phyloP scores from a whole-genome alignment of 2,888 invertebrate species.

The Drosophila yooni region DNA sequence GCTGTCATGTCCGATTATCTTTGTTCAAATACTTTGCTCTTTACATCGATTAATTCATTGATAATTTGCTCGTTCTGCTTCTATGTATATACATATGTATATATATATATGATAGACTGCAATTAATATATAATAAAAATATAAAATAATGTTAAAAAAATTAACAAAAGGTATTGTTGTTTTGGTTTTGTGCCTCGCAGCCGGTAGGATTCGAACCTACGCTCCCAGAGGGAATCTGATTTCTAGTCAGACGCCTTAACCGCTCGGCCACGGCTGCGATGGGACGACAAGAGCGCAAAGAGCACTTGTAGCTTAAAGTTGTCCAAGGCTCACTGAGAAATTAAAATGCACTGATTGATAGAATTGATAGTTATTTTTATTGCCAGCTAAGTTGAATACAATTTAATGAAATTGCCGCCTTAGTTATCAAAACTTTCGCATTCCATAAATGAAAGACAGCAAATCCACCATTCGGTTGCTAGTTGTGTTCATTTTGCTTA shows the following conservation, averaged over 20 bases:
- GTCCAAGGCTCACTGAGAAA: neutral
- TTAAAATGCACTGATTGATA: neutral
- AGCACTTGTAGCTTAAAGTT: neutral
- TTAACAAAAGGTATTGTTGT: no score
- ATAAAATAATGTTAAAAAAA: neutral
- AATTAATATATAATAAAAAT: no score
- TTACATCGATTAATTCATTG: no score
- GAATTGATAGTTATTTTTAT: neutral
- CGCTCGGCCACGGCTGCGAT: conserved; percentile 67
- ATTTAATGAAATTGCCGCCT: neutral
- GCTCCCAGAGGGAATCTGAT: conserved; percentile 92
- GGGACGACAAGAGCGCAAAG: accelerated
- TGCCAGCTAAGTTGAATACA: neutral
- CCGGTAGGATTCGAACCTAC: conserved; percentile 95
- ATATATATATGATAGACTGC: no score
- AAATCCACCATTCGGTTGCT: neutral
- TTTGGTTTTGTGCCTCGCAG: conserved; percentile 86
- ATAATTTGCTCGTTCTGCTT: no score
- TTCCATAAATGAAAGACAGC: neutral
- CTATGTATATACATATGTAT: no score
- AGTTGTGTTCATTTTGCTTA: neutral
- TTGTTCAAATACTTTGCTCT: no score
- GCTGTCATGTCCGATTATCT: no score
- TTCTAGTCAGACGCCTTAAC: conserved; percentile 80
- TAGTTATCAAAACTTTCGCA: conserved; percentile 13